Evolutionary conservation across 2,797 vertebrate genomes (phyloP).

Genomic region (Pogoniulus pusillus): DNA sequence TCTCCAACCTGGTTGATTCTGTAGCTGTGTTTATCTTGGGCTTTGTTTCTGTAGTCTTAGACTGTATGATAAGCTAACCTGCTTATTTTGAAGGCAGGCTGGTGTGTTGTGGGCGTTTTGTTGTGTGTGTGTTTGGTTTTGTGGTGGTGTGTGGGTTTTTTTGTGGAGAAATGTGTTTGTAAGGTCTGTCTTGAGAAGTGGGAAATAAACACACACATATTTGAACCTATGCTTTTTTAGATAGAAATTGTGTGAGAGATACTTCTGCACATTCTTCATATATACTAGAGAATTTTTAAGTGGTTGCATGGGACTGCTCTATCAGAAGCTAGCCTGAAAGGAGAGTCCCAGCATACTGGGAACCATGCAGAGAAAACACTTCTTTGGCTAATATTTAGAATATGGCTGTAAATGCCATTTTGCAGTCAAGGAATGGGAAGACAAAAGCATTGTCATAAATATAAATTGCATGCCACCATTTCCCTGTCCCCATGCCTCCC

Average conservation of each 20-base stretch:
- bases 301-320: too few relatives aligned
- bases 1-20: too few relatives aligned
- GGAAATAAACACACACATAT: background rate
- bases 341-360: background rate
- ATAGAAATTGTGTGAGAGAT: too few relatives aligned
- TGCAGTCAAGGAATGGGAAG: background rate
- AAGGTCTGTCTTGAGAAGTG: background rate
- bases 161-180: background rate
- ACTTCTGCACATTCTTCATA: background rate
- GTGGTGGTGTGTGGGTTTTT: too few relatives aligned
- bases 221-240: background rate
- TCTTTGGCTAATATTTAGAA: too few relatives aligned
- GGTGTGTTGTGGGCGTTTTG: too few relatives aligned
- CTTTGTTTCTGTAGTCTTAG: background rate
- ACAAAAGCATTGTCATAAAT: background rate
- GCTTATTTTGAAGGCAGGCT: background rate
- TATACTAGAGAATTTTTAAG: background rate
- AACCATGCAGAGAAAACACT: accelerated
- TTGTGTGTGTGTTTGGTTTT: too few relatives aligned
- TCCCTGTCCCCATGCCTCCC: background rate
- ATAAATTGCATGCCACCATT: background rate
- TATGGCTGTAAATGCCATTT: too few relatives aligned
- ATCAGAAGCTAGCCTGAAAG: background rate
- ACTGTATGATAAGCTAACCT: background rate
- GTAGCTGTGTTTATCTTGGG: background rate